phyloP scores from a whole-genome alignment of 2,888 invertebrate species.

The Scaptodrosophila latifasciaeformis region DNA sequence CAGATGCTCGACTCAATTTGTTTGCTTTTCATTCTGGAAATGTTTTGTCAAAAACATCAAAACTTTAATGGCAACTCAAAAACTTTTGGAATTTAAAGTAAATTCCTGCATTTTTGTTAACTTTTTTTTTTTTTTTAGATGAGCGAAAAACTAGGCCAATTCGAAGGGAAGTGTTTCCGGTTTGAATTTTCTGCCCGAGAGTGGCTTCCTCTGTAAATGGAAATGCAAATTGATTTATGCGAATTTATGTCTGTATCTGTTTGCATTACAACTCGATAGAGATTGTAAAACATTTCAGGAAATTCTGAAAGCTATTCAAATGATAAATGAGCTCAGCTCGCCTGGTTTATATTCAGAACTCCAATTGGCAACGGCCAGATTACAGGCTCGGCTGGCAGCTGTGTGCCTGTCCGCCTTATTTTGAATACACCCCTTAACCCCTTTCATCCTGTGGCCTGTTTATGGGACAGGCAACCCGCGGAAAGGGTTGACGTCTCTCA shows the following conservation, averaged over 20 bases:
- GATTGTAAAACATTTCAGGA: too few species aligned
- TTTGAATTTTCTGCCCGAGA: too few species aligned
- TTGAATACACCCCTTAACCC: constrained; percentile 28
- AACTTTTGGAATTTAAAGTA: too few species aligned
- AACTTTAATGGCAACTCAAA: too few species aligned
- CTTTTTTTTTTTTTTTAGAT: too few species aligned
- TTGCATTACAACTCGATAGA: constrained; percentile 7
- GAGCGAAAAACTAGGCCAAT: too few species aligned
- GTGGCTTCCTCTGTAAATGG: too few species aligned
- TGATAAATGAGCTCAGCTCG: constrained; percentile 43
- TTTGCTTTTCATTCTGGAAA: neutral
- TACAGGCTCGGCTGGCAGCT: constrained; percentile 6
- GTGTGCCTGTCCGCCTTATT: neutral
- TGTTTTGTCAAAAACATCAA: too few species aligned
- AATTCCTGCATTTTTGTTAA: too few species aligned
- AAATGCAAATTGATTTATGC: constrained; percentile 15
- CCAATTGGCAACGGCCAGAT: constrained; percentile 21
- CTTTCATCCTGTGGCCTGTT: constrained; percentile 8
- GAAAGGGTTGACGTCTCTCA: constrained; percentile 14
- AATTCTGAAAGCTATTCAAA: constrained; percentile 58
- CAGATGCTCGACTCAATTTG: neutral
- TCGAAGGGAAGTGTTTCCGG: too few species aligned
- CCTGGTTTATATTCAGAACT: neutral
- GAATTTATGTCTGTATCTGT: constrained; percentile 19
- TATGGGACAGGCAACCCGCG: constrained; percentile 7